phyloP scores from a whole-genome alignment of 2,888 invertebrate species.

The Eulithis testata region DNA sequence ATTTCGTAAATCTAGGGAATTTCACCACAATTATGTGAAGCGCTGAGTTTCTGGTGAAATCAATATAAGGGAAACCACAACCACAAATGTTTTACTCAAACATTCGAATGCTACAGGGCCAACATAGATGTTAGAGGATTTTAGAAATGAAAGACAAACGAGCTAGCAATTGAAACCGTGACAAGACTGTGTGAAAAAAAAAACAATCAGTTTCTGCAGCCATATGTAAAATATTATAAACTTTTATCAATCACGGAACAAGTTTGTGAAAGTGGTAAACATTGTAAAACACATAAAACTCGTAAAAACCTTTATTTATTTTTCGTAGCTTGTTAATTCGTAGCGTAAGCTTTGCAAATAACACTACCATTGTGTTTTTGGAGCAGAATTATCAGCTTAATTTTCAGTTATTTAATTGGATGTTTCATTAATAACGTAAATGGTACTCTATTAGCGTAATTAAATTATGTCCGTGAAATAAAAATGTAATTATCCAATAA shows the following conservation, averaged over 20 bases:
- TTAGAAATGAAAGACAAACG: no score
- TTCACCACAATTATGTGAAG: neutral
- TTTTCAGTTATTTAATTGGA: conserved; percentile 18
- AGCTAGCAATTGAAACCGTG: neutral
- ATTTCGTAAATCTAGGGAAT: neutral
- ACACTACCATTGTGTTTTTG: conserved; percentile 17
- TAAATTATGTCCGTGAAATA: neutral
- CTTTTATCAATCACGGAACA: neutral
- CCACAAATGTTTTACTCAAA: conserved; percentile 1
- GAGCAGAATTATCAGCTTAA: conserved; percentile 22
- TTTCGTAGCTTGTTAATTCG: conserved; percentile 9
- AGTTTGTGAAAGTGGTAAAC: neutral
- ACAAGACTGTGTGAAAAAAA: neutral
- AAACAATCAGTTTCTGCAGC: neutral
- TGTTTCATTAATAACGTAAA: conserved; percentile 25
- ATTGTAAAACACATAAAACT: neutral
- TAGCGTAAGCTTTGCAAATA: conserved; percentile 15
- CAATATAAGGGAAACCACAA: conserved; percentile 1
- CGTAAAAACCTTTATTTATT: neutral
- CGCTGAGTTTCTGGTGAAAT: neutral
- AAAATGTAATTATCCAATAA: neutral
- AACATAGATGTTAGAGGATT: neutral
- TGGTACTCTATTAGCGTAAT: conserved; percentile 12
- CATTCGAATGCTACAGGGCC: neutral
- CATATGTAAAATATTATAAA: neutral